These are phyloP conservation scores for Uropsilus gracilis DNA, from an alignment of 2,113 vertebrate genomes.

Conservation along the genomic window DNA sequence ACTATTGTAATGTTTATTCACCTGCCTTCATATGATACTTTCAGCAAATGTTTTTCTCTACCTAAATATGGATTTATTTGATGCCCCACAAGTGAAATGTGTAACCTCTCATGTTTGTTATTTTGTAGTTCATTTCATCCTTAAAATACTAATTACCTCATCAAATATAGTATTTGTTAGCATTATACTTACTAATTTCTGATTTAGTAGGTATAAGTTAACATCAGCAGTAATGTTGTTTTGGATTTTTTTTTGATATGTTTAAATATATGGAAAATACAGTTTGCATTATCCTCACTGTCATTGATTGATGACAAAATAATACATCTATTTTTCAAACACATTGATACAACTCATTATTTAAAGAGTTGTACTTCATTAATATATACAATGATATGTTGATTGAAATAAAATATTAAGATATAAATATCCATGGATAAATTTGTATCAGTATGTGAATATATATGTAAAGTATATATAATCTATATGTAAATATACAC, in stretches of 20 bases:
- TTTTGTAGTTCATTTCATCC: not conserved
- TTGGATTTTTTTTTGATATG: not conserved
- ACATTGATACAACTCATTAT: not conserved
- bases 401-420: slow-evolving; percentile 1
- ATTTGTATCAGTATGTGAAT: no score
- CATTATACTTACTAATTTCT: not conserved
- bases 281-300: not conserved
- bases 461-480: no score
- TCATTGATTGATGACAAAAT: not conserved
- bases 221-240: not conserved
- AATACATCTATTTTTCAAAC: not conserved
- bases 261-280: not conserved
- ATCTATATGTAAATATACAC: no score
- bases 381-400: not conserved
- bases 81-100: not conserved
- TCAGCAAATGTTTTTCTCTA: not conserved
- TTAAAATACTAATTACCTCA: not conserved
- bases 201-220: not conserved
- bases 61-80: not conserved
- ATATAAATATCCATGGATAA: not conserved
- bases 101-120: not conserved
- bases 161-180: not conserved
- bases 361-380: not conserved
- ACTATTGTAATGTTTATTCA: not conserved
- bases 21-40: not conserved